Conservation (phyloP, 2,797 vertebrate genomes). For the Hemitrygon akajei region DNA sequence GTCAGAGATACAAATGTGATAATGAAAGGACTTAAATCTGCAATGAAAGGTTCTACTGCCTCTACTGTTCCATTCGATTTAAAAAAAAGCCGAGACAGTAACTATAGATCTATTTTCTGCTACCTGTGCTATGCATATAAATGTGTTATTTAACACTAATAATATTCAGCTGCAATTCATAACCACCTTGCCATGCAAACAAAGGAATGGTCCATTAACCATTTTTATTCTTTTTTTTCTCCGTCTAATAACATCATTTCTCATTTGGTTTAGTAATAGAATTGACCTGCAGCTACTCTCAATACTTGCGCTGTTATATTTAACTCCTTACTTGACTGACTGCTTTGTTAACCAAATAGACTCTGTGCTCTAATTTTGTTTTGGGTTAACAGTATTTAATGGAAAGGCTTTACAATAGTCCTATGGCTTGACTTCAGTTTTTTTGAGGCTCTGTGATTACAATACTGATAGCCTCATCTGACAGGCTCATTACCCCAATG, state of each 20-base stretch:
- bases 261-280: constrained; percentile 18
- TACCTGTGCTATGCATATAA: not conserved
- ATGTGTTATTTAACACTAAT: constrained; percentile 36
- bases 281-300: constrained; percentile 21
- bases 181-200: not conserved
- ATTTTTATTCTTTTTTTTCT: constrained; percentile 12
- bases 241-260: constrained; percentile 24
- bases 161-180: constrained; percentile 31
- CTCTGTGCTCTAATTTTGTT: not conserved
- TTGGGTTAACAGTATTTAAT: constrained; percentile 4
- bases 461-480: not conserved
- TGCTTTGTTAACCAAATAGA: not conserved
- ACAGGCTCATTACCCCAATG: not conserved
- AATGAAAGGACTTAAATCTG: not conserved
- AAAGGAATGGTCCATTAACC: constrained; percentile 26
- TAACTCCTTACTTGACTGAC: not conserved
- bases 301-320: not conserved
- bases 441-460: not conserved
- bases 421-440: not conserved
- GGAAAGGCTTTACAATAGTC: not conserved
- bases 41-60: not conserved
- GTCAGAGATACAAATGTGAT: not conserved
- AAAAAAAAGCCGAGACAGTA: constrained; percentile 11
- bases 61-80: not conserved
- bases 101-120: constrained; percentile 27